Conservation (phyloP, 2,888 invertebrate genomes). For the Papilio gigon region DNA sequence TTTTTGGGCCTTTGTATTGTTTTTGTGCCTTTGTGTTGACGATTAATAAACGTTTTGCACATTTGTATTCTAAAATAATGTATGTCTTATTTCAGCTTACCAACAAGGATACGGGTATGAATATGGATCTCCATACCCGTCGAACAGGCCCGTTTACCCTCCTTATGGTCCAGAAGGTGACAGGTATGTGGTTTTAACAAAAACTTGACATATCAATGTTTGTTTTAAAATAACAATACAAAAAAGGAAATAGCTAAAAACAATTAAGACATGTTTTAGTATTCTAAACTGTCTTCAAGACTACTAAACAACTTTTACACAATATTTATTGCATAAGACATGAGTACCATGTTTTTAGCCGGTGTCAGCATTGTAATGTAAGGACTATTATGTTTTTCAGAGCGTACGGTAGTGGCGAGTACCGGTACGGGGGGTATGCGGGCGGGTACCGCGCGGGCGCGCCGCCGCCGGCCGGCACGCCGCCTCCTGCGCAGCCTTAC, state of each 20-base stretch:
- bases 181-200: slow-evolving; percentile 77
- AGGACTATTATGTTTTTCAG: slow-evolving; percentile 53
- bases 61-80: neutral
- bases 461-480: slow-evolving; percentile 61
- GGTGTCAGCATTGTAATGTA: no score
- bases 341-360: no score
- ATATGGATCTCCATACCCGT: slow-evolving; percentile 86
- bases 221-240: neutral
- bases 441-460: slow-evolving; percentile 69
- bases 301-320: no score
- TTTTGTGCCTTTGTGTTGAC: slow-evolving; percentile 35
- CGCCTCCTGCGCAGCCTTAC: slow-evolving; percentile 69
- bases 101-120: slow-evolving; percentile 86
- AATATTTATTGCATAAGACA: neutral
- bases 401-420: slow-evolving; percentile 65
- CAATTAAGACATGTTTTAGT: no score
- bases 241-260: neutral
- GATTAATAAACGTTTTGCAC: slow-evolving; percentile 2
- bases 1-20: slow-evolving; percentile 20
- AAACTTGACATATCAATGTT: neutral
- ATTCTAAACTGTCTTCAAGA: neutral
- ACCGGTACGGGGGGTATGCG: slow-evolving; percentile 77
- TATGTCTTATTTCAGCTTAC: slow-evolving; percentile 77
- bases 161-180: slow-evolving; percentile 88
- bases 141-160: slow-evolving; percentile 90